phyloP scores from a whole-genome alignment of 1,140 invertebrate species.

The Drosophila carrolli region DNA sequence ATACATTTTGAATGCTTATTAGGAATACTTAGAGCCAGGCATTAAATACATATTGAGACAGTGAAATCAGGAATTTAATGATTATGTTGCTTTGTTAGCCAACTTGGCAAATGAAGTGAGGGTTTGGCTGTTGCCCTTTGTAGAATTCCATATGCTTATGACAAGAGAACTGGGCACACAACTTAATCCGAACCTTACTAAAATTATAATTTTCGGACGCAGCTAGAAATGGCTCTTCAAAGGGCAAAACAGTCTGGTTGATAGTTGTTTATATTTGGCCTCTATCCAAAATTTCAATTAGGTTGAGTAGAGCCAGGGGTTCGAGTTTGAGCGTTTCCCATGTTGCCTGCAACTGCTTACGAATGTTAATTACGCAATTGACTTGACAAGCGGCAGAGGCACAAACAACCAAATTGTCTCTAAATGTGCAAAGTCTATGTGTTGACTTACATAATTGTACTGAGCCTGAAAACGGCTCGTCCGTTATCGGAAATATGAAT shows the following conservation, averaged over 20 bases:
- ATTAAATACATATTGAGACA: conserved; percentile 14
- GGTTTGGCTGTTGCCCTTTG: conserved; percentile 8
- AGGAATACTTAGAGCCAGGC: neutral
- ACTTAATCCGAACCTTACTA: conserved; percentile 19
- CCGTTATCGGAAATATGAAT: neutral
- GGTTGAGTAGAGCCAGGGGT: conserved; percentile 22
- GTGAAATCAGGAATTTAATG: conserved; percentile 6
- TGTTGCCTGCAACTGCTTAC: conserved; percentile 21
- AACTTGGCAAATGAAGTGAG: conserved; percentile 19
- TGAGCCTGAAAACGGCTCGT: neutral
- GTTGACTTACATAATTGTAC: conserved; percentile 47
- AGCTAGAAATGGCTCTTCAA: conserved; percentile 10
- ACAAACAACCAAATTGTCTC: conserved; percentile 27
- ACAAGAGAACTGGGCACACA: conserved; percentile 14
- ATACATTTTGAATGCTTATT: conserved; percentile 32
- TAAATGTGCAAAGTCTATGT: conserved; percentile 29
- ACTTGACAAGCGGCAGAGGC: conserved; percentile 61
- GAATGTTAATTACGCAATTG: conserved; percentile 79
- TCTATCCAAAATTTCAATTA: conserved; percentile 49
- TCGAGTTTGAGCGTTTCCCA: conserved; percentile 1
- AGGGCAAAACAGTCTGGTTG: conserved; percentile 19
- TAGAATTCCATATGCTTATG: conserved; percentile 37
- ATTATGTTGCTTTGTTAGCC: conserved; percentile 21
- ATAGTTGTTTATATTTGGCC: conserved; percentile 34
- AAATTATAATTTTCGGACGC: conserved; percentile 47